Conservation (phyloP, 2,888 invertebrate species). For the Diarsia rubi region DNA sequence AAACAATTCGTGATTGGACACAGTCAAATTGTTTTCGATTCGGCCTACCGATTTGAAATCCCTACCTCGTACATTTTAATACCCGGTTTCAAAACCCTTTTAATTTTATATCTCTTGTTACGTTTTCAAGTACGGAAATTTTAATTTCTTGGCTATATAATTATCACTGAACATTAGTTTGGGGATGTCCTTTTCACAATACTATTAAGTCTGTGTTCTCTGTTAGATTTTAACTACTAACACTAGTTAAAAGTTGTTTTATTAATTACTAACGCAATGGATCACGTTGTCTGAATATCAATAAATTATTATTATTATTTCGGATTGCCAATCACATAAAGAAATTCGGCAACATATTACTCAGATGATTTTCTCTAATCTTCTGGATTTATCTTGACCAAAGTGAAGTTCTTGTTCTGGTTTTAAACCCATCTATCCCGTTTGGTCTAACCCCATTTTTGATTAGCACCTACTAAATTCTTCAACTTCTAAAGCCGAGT, state of each 20-base stretch:
- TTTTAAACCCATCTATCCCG: not conserved
- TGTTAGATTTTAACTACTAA: no score
- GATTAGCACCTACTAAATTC: no score
- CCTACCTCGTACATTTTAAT: not conserved
- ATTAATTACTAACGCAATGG: no score
- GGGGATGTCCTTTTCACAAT: no score
- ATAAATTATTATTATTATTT: no score
- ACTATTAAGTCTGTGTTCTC: no score
- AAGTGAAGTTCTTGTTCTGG: no score
- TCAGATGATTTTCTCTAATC: not conserved
- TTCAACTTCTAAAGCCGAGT: no score
- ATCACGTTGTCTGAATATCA: no score
- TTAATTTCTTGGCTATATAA: not conserved
- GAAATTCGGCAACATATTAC: slow-evolving; percentile 1
- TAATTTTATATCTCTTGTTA: not conserved
- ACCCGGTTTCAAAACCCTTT: not conserved
- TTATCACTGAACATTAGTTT: no score
- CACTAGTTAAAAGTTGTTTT: no score
- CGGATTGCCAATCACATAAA: not conserved
- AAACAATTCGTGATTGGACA: not conserved
- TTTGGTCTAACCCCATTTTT: not conserved
- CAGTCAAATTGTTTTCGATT: not conserved
- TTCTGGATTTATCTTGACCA: no score
- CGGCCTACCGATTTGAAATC: not conserved
- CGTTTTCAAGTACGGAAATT: not conserved